Percentiles rank a stretch among this genome's conserved stretches.
phyloP scores from a whole-genome alignment of 1,140 invertebrate species.

The Scaptodrosophila lebanonensis region DNA sequence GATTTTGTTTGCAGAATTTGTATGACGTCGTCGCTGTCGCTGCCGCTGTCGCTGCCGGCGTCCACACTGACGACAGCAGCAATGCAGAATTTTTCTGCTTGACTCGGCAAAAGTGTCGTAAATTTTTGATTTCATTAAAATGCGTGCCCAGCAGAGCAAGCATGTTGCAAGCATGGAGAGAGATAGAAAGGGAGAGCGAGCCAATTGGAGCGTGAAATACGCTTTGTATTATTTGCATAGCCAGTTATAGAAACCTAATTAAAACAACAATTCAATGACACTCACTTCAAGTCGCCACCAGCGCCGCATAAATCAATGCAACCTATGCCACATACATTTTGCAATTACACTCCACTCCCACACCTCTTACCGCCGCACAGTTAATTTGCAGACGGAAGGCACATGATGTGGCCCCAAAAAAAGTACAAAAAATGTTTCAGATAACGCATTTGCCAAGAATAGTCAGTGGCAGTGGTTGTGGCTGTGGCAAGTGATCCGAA shows the following conservation, averaged over 20 bases:
- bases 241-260: constrained; percentile 22
- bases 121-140: constrained; percentile 71
- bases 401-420: constrained; percentile 20
- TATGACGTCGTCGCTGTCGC: constrained; percentile 3
- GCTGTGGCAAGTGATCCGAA: not conserved
- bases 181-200: no score
- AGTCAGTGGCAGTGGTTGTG: constrained; percentile 1
- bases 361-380: constrained; percentile 17
- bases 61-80: constrained; percentile 13
- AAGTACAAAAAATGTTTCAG: constrained; percentile 35
- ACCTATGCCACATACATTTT: constrained; percentile 21
- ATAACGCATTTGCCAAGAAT: constrained; percentile 65
- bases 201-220: constrained; percentile 61
- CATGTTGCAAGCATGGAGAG: no score
- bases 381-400: constrained; percentile 60
- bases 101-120: constrained; percentile 63
- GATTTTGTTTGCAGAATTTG: constrained; percentile 50
- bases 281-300: constrained; percentile 6
- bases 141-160: no score
- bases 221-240: constrained; percentile 26
- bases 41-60: not conserved
- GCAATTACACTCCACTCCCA: constrained; percentile 41
- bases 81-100: constrained; percentile 54
- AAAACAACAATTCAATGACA: constrained; percentile 14
- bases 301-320: constrained; percentile 33